Evolutionary conservation across 2,797 vertebrate species (phyloP), one percentile per base, ranked within the genome.

Genomic region (Fringilla coelebs): DNA sequence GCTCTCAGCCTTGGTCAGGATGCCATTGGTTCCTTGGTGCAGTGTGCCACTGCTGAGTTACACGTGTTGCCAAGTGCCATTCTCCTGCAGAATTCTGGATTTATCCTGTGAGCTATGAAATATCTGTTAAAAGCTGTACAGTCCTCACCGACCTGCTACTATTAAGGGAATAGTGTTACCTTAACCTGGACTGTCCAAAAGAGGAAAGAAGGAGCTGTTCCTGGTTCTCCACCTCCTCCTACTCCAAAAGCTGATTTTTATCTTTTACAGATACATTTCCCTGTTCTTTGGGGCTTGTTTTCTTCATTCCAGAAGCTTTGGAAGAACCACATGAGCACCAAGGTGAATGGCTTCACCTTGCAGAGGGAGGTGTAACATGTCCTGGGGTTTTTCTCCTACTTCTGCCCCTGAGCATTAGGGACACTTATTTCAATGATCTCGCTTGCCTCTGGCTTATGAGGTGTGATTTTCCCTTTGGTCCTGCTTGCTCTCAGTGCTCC

Each of bases 1-100:
- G 48, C 60, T 91, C 77, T 79, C 67, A 82, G 52, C 13, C 49
- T 85, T 3, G 2, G 62, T 91, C 77, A 73, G 40, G 71, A 36
- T 7, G 8, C 63, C 34, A 40, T 13, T 0, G 1, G 67, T 86
- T 73, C 70, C 65, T 61, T 3, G 2, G 40, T 31, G 36, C 10
- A 15, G 26, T 0, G 0, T 52, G 17, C 38, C 4, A 0, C 15
- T 5, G 2, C 55, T 76, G 67, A 81, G 34, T 85, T 81, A 29
- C 45, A 34, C 38, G 38, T 1, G 4, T 7, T 55, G n/a, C 26
- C 80, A 88, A 88, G 83, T 22, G 26, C 43, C n/a, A 13, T 52
- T 66, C 62, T 80, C 48, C 52, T 88, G 57, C 17, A 88, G 43
- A 17, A 51, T 87, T 86, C 38, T 75, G 55, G 72, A 51, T 84